phyloP scores from a whole-genome alignment of 2,797 vertebrate species.

The Anguilla megastoma region DNA sequence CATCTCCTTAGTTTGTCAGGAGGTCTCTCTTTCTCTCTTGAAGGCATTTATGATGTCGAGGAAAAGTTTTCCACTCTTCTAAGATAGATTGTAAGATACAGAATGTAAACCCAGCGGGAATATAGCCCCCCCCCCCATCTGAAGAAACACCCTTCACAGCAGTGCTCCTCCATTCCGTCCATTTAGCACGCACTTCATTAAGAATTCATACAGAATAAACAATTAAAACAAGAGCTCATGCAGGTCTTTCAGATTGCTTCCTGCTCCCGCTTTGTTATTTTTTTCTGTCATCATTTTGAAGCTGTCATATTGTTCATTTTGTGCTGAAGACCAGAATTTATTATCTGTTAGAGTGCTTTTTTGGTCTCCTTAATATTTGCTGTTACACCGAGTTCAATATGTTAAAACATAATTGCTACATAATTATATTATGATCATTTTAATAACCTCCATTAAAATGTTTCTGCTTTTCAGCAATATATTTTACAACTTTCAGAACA shows the following conservation, averaged over 20 bases:
- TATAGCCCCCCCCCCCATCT: slow-evolving; percentile 41
- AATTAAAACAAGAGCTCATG: slow-evolving; percentile 34
- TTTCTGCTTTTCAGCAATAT: background rate
- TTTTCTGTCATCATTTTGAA: background rate
- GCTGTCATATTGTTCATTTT: background rate
- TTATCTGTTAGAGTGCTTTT: background rate
- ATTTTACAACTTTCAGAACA: background rate
- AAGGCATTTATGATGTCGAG: background rate
- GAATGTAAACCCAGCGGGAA: background rate
- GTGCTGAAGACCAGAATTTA: slow-evolving; percentile 30
- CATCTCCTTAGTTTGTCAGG: background rate
- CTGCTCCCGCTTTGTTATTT: background rate
- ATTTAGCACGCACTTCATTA: slow-evolving; percentile 63
- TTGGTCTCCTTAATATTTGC: background rate
- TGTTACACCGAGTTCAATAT: background rate
- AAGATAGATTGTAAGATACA: background rate
- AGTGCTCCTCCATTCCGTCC: background rate
- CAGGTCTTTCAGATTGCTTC: background rate
- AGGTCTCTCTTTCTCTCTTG: background rate
- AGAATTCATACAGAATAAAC: slow-evolving; percentile 67
- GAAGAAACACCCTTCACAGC: background rate
- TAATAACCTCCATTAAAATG: background rate
- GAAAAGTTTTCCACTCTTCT: background rate
- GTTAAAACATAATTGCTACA: background rate
- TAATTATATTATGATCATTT: background rate